These are phyloP conservation scores for Drosophila kuntzei DNA, from an alignment of 2,888 invertebrate genomes.

Conservation along the genomic window DNA sequence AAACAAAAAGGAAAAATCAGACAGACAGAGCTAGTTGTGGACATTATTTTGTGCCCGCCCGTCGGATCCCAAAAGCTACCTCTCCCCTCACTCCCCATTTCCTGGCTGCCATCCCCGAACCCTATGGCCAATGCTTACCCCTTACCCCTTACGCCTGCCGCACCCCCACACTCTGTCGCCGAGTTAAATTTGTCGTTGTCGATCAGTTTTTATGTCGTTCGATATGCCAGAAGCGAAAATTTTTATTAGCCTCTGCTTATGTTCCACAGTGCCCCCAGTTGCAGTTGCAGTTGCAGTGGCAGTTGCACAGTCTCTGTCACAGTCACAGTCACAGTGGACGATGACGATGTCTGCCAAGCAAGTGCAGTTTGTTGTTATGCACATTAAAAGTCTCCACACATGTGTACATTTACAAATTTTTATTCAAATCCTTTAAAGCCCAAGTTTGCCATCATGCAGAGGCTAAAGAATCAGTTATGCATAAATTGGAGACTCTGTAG, in stretches of 20 bases:
- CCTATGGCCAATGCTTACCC: background rate
- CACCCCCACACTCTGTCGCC: constrained; percentile 38
- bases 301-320: constrained; percentile 4
- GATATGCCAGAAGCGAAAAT: constrained; percentile 76
- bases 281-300: constrained; percentile 13
- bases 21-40: constrained; percentile 60
- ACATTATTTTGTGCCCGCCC: constrained; percentile 65
- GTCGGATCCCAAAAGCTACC: constrained; percentile 22
- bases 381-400: constrained; percentile 40
- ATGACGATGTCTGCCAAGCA: constrained; percentile 72
- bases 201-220: constrained; percentile 82
- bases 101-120: background rate
- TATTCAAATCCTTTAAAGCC: background rate
- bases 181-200: constrained; percentile 81
- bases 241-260: constrained; percentile 74
- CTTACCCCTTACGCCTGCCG: constrained; percentile 7
- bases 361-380: constrained; percentile 74
- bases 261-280: constrained; percentile 60
- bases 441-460: background rate
- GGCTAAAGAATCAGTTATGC: background rate
- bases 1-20: constrained; percentile 37
- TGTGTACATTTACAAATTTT: background rate
- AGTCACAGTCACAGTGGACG: constrained; percentile 11
- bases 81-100: background rate
- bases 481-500: constrained; percentile 6